Evolutionary conservation across 2,113 vertebrate species (phyloP).

Genomic region (Corythornis vintsioides): DNA sequence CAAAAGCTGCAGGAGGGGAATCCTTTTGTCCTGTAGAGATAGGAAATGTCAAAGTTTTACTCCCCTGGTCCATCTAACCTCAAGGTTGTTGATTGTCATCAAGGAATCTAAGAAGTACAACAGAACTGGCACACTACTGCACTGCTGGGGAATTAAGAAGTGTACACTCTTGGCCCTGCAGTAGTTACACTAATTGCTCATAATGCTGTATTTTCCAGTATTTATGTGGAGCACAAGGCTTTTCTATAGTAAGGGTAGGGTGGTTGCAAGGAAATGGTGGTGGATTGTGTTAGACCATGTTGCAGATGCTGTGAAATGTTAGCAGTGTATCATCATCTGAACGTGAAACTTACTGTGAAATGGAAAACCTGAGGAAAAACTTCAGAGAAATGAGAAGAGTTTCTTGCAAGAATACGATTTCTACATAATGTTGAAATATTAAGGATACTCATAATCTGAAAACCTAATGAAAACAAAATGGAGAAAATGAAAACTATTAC

Average conservation of each 20-base stretch:
- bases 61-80: background rate
- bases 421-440: background rate
- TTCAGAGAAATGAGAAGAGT: background rate
- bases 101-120: background rate
- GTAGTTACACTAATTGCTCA: background rate
- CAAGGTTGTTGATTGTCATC: background rate
- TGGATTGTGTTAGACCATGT: fast-evolving
- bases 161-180: background rate
- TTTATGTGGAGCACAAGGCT: background rate
- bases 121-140: background rate
- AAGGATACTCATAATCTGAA: background rate
- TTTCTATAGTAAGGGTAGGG: background rate
- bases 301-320: background rate
- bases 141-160: background rate
- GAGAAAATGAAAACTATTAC: background rate
- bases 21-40: background rate
- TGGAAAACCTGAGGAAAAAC: background rate
- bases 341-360: background rate
- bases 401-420: background rate
- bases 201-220: background rate
- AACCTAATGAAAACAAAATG: background rate
- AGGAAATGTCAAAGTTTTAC: fast-evolving
- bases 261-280: background rate
- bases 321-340: background rate
- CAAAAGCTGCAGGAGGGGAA: background rate